Evolutionary conservation across 1,140 invertebrate species (phyloP).

Genomic region (Nephila pilipes): DNA sequence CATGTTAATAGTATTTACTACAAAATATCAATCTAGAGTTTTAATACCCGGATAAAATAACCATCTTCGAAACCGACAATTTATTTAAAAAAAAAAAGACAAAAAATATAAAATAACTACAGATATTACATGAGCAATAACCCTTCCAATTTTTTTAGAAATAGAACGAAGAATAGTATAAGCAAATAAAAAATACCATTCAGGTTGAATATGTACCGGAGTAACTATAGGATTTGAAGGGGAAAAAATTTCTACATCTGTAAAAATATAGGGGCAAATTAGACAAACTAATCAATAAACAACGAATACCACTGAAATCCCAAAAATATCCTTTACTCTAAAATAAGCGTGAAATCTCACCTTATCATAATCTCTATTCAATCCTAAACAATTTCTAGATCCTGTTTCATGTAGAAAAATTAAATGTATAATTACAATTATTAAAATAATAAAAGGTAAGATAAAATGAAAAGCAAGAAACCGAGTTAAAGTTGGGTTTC

Average conservation of each 20-base stretch:
- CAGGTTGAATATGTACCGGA: slow-evolving; percentile 87
- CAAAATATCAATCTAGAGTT: slow-evolving; percentile 84
- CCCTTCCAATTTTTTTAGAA: slow-evolving; percentile 88
- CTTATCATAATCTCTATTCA: slow-evolving; percentile 85
- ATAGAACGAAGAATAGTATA: slow-evolving; percentile 88
- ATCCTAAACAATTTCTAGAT: slow-evolving; percentile 85
- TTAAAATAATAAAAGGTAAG: slow-evolving; percentile 85
- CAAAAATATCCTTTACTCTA: slow-evolving; percentile 13
- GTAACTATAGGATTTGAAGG: slow-evolving; percentile 87
- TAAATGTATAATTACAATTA: slow-evolving; percentile 84
- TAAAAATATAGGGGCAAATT: slow-evolving; percentile 83
- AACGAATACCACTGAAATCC: not conserved
- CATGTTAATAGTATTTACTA: slow-evolving; percentile 85
- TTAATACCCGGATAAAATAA: slow-evolving; percentile 84
- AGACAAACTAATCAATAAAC: not conserved
- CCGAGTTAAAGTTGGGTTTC: slow-evolving; percentile 86
- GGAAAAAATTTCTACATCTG: slow-evolving; percentile 87
- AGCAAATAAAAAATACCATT: slow-evolving; percentile 90
- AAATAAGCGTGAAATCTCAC: slow-evolving; percentile 83
- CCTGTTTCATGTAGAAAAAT: slow-evolving; percentile 84
- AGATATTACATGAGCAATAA: slow-evolving; percentile 84
- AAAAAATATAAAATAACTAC: slow-evolving; percentile 85
- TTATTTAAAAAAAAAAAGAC: slow-evolving; percentile 82
- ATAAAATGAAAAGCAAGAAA: slow-evolving; percentile 88
- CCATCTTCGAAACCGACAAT: slow-evolving; percentile 83